A percentile compares a stretch with the other conserved stretches of the same genome.
phyloP scores from a whole-genome alignment of 2,888 invertebrate species.

The Zygogramma bicolorata region DNA sequence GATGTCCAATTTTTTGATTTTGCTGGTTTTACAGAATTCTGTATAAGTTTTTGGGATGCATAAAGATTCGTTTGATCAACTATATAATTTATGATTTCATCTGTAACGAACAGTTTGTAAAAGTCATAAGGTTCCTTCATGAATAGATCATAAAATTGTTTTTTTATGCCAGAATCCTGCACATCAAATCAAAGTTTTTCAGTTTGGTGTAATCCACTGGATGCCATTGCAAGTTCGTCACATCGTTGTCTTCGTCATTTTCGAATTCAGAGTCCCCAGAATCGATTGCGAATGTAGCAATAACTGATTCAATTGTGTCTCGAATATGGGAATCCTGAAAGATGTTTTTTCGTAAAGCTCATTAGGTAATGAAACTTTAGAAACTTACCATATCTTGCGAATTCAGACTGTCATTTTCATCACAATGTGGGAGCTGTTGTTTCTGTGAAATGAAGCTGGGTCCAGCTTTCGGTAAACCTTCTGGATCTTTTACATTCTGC shows the following conservation, averaged over 20 bases:
- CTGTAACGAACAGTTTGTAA: background rate
- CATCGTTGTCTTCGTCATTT: background rate
- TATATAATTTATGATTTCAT: background rate
- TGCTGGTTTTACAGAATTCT: background rate
- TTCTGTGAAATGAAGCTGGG: too few species aligned
- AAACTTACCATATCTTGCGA: background rate
- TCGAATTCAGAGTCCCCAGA: background rate
- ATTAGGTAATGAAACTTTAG: background rate
- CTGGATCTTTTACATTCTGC: too few species aligned
- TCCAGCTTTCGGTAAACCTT: too few species aligned
- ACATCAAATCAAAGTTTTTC: too few species aligned
- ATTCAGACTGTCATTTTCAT: background rate
- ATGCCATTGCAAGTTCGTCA: background rate
- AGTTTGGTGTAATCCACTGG: background rate
- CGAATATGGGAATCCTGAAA: background rate
- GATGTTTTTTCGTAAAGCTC: background rate
- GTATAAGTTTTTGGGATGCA: background rate
- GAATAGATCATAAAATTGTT: background rate
- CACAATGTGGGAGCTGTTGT: background rate
- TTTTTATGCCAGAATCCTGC: background rate
- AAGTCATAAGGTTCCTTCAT: background rate
- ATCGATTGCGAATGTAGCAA: too few species aligned
- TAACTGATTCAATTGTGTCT: too few species aligned
- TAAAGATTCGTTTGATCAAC: background rate
- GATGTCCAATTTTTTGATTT: background rate